phyloP scores from a whole-genome alignment of 1,140 invertebrate species.

The Dendroctonus ponderosae region DNA sequence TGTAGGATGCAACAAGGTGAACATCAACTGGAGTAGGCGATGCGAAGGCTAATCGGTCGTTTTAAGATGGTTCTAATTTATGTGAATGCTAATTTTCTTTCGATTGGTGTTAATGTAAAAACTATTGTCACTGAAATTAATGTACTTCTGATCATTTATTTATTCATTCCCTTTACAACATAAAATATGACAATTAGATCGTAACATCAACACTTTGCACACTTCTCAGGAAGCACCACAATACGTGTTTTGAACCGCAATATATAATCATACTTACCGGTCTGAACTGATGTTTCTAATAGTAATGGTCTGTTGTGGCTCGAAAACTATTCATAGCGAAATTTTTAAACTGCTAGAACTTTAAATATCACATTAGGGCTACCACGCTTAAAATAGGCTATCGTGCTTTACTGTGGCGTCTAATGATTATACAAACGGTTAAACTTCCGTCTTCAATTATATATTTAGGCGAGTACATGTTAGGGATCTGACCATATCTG shows the following conservation, averaged over 20 bases:
- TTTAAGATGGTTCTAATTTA: neutral
- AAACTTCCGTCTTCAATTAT: conserved; percentile 1
- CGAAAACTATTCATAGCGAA: conserved; percentile 17
- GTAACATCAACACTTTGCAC: too few relatives aligned
- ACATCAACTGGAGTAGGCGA: neutral
- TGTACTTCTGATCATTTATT: too few relatives aligned
- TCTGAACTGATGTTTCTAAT: neutral
- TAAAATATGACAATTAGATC: too few relatives aligned
- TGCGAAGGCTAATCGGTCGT: conserved; percentile 3
- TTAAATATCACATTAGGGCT: conserved; percentile 9
- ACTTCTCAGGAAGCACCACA: neutral
- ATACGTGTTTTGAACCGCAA: neutral
- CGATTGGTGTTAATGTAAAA: neutral
- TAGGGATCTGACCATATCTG: neutral
- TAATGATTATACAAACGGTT: conserved; percentile 16
- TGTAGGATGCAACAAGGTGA: conserved; percentile 23
- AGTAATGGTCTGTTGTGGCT: neutral
- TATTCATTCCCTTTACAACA: too few relatives aligned
- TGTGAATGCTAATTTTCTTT: neutral
- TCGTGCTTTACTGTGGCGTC: neutral
- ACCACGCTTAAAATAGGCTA: conserved; percentile 18
- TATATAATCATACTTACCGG: conserved; percentile 6
- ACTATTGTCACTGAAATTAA: neutral
- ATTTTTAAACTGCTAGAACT: conserved; percentile 2
- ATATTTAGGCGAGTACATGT: neutral